Evolutionary conservation across 2,888 invertebrate genomes (phyloP).

Genomic region (Netelia melanura): DNA sequence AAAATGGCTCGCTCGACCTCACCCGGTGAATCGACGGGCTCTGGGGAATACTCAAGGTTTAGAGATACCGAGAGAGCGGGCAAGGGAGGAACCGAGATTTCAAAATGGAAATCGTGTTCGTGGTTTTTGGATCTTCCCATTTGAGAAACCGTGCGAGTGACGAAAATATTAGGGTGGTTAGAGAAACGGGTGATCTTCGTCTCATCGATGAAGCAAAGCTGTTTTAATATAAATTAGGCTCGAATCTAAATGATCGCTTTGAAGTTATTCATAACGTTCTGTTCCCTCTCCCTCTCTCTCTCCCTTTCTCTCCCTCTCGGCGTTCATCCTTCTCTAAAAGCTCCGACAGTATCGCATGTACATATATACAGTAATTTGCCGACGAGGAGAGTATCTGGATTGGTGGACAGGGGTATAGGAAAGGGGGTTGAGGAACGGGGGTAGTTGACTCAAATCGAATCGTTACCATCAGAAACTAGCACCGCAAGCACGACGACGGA

Average conservation of each 20-base stretch:
- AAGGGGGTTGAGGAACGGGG: neutral
- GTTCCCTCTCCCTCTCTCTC: conserved; percentile 17
- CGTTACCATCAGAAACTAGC: conserved; percentile 77
- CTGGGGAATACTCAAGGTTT: conserved; percentile 12
- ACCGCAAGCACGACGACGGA: conserved; percentile 80
- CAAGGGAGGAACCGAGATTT: neutral
- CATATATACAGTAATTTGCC: neutral
- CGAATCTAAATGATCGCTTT: conserved; percentile 29
- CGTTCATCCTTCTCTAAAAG: conserved; percentile 1
- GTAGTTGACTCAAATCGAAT: conserved; percentile 76
- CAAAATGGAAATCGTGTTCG: conserved; percentile 35
- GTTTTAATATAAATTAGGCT: conserved; percentile 38
- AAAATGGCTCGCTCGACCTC: conserved; percentile 62
- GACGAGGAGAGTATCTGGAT: too few relatives aligned
- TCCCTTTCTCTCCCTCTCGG: neutral
- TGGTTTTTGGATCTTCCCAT: neutral
- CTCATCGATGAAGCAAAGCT: conserved; percentile 10
- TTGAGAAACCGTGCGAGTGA: too few relatives aligned
- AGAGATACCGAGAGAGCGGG: neutral
- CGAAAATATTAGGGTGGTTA: too few relatives aligned
- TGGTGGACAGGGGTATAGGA: neutral
- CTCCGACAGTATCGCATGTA: neutral
- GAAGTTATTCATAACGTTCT: conserved; percentile 5
- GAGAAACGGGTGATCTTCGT: too few relatives aligned
- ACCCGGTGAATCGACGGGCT: conserved; percentile 59